Conservation (phyloP, 1,140 invertebrate species). For the Drosophila saltans region DNA sequence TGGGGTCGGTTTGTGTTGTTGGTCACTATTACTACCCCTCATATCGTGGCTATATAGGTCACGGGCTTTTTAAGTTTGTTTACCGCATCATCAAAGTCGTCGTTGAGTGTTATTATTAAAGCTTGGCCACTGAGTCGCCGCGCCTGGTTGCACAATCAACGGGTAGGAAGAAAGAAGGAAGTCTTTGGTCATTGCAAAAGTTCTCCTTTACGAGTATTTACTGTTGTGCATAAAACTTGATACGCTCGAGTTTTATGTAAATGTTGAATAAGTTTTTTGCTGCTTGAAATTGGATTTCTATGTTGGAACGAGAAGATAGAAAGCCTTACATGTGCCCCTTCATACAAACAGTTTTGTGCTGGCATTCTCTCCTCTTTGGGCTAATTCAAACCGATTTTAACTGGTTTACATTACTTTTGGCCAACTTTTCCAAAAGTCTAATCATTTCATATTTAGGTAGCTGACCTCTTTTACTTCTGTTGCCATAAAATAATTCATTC, state of each 20-base stretch:
- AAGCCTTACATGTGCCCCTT: conserved; percentile 40
- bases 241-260: conserved; percentile 56
- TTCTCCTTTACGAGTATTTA: conserved; percentile 53
- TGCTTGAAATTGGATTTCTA: neutral
- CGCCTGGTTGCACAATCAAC: conserved; percentile 45
- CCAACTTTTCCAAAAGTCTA: conserved; percentile 16
- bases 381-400: conserved; percentile 27
- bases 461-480: conserved; percentile 13
- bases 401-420: conserved; percentile 24
- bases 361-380: neutral
- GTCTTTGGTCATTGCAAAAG: conserved; percentile 25
- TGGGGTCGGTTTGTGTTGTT: conserved; percentile 30
- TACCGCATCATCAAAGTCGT: conserved; percentile 50
- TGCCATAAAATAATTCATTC: neutral
- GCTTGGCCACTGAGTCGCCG: conserved; percentile 50
- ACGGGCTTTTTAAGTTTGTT: conserved; percentile 68
- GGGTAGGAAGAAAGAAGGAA: neutral
- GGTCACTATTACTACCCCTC: neutral
- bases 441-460: conserved; percentile 19
- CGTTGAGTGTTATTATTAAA: conserved; percentile 58
- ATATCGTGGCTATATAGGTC: conserved; percentile 55
- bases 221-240: conserved; percentile 58
- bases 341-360: neutral
- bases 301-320: neutral
- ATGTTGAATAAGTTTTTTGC: conserved; percentile 34